phyloP scores from a whole-genome alignment of 1,140 invertebrate species.

The Lucilia sericata region DNA sequence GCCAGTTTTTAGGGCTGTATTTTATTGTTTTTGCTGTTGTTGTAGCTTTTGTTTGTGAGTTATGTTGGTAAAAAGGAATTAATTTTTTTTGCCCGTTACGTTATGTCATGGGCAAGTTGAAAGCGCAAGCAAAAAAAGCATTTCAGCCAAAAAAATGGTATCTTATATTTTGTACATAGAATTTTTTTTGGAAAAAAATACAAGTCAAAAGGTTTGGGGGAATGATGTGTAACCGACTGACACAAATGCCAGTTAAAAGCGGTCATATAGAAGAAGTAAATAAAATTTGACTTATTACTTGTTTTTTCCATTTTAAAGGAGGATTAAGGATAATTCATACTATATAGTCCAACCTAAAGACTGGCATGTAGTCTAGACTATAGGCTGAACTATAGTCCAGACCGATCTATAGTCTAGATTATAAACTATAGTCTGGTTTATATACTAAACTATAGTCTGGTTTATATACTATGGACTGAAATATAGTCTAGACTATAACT shows the following conservation, averaged over 20 bases:
- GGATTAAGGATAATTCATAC: too few species aligned
- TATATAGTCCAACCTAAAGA: too few species aligned
- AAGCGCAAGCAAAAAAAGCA: not conserved
- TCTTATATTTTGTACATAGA: not conserved
- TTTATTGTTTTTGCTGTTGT: not conserved
- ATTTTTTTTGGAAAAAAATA: slow-evolving; percentile 7
- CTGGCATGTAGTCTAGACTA: too few species aligned
- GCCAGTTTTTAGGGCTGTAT: not conserved
- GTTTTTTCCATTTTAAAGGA: too few species aligned
- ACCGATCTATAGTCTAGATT: too few species aligned
- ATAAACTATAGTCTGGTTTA: too few species aligned
- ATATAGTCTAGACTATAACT: too few species aligned
- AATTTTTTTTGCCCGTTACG: not conserved
- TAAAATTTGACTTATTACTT: too few species aligned
- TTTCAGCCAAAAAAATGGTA: not conserved
- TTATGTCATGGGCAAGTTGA: not conserved
- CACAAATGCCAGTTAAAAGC: not conserved
- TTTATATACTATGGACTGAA: too few species aligned
- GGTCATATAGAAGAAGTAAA: too few species aligned
- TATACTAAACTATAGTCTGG: too few species aligned
- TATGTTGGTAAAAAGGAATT: not conserved
- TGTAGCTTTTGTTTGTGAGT: not conserved
- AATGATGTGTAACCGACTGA: not conserved
- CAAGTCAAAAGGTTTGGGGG: not conserved
- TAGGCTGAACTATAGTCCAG: too few species aligned